phyloP scores from a whole-genome alignment of 2,888 invertebrate genomes.

The Ischnura elegans region DNA sequence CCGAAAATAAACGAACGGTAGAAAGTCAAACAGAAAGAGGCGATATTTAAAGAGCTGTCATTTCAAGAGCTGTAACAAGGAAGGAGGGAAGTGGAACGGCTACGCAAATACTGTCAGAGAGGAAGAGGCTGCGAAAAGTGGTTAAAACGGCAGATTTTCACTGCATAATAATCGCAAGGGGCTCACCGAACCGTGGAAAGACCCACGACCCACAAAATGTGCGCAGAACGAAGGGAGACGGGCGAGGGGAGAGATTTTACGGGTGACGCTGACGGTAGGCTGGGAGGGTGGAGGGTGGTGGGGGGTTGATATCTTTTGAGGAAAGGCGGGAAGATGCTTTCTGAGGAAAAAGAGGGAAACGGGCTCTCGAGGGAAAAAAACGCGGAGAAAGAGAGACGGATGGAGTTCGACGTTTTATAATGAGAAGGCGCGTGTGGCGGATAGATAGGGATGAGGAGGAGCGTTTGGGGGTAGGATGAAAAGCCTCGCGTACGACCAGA shows the following conservation, averaged over 20 bases:
- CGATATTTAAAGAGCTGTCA: no score
- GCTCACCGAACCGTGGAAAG: neutral
- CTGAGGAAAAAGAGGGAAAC: neutral
- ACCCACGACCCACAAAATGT: neutral
- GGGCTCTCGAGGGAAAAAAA: neutral
- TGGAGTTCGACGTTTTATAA: slow-evolving; percentile 23
- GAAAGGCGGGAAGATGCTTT: slow-evolving; percentile 6
- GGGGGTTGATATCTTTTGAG: neutral
- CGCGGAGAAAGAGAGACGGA: slow-evolving; percentile 21
- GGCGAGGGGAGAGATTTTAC: neutral
- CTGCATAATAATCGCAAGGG: neutral
- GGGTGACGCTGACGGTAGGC: neutral
- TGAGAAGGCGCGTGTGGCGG: slow-evolving; percentile 16
- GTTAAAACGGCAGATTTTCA: neutral
- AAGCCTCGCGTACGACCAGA: neutral
- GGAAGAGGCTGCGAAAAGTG: no score
- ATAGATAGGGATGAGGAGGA: neutral
- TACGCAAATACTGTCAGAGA: no score
- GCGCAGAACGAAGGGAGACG: neutral
- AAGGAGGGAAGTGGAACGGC: no score
- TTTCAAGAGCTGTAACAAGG: no score
- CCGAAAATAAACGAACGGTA: no score
- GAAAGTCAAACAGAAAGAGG: no score
- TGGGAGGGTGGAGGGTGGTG: neutral
- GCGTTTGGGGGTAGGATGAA: neutral